A percentile compares a stretch with the other conserved stretches of the same genome.
phyloP scores from a whole-genome alignment of 1,140 invertebrate species.

The Lordiphosa collinella region DNA sequence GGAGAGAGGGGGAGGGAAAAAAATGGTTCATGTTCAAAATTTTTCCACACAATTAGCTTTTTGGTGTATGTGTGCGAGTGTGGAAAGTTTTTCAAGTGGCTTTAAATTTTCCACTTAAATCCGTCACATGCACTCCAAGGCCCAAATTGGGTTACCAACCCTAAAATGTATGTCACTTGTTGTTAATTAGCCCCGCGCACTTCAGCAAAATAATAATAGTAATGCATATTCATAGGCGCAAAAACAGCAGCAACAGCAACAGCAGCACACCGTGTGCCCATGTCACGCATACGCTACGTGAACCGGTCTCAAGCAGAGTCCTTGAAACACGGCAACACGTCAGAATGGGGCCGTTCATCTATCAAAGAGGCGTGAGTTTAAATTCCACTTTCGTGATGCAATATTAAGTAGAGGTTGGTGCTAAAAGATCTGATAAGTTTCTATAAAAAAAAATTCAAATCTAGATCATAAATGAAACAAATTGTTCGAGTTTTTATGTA shows the following conservation, averaged over 20 bases:
- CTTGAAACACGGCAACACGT: conserved; percentile 42
- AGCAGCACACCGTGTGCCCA: conserved; percentile 32
- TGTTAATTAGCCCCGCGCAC: conserved; percentile 46
- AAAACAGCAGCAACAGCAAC: conserved; percentile 1
- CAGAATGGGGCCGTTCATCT: no score
- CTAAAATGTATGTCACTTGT: conserved; percentile 54
- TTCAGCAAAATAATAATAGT: conserved; percentile 46
- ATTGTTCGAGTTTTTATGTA: no score
- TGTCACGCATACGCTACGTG: conserved; percentile 58
- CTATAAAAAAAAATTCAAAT: background rate
- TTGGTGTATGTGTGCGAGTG: background rate
- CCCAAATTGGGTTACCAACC: background rate
- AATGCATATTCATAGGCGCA: conserved; percentile 56
- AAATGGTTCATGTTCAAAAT: conserved; percentile 21
- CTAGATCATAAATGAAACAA: no score
- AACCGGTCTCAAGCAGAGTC: conserved; percentile 16
- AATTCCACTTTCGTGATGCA: background rate
- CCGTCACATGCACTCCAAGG: conserved; percentile 9
- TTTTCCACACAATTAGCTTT: conserved; percentile 51
- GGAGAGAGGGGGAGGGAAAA: no score
- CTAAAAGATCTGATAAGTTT: conserved; percentile 6
- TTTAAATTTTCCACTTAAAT: conserved; percentile 29
- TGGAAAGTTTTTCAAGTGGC: background rate
- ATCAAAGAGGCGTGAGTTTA: no score
- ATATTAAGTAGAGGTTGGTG: background rate